These are phyloP conservation scores for Rhadina sibilatrix DNA, from an alignment of 2,113 vertebrate genomes.

Conservation along the genomic window DNA sequence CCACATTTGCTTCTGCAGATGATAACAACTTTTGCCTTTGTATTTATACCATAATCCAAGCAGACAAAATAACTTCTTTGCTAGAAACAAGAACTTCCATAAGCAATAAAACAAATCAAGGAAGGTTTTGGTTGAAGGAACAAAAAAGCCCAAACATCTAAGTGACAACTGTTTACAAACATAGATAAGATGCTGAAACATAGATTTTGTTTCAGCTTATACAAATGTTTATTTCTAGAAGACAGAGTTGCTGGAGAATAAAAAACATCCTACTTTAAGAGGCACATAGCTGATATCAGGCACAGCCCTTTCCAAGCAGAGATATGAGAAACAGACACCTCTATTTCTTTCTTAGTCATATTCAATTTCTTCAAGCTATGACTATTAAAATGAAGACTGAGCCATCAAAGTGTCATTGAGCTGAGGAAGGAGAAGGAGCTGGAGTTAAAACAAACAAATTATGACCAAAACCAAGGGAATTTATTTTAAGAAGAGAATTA, in stretches of 20 bases:
- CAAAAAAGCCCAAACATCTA: background rate
- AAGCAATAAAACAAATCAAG: background rate
- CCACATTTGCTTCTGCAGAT: background rate
- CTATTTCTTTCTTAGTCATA: background rate
- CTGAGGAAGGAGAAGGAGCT: background rate
- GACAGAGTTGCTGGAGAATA: conserved; percentile 7
- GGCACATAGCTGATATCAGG: conserved; percentile 31
- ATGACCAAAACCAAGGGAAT: background rate
- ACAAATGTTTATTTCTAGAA: conserved; percentile 13
- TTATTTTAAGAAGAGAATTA: background rate
- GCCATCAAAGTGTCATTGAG: background rate
- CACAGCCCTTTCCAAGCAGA: background rate
- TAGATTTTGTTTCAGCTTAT: conserved; percentile 22
- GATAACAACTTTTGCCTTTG: background rate
- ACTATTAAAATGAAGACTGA: background rate
- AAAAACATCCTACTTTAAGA: conserved; percentile 1
- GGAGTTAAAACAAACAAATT: background rate
- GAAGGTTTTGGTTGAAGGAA: background rate
- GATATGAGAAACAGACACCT: background rate
- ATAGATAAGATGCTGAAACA: conserved; percentile 10
- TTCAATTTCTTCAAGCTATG: background rate
- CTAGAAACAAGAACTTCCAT: background rate
- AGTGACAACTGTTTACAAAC: conserved; percentile 12
- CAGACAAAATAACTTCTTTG: background rate
- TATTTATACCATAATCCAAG: background rate